Base-by-base conservation (phyloP, 2,888 invertebrate species). In the Tineola bisselliella region DNA sequence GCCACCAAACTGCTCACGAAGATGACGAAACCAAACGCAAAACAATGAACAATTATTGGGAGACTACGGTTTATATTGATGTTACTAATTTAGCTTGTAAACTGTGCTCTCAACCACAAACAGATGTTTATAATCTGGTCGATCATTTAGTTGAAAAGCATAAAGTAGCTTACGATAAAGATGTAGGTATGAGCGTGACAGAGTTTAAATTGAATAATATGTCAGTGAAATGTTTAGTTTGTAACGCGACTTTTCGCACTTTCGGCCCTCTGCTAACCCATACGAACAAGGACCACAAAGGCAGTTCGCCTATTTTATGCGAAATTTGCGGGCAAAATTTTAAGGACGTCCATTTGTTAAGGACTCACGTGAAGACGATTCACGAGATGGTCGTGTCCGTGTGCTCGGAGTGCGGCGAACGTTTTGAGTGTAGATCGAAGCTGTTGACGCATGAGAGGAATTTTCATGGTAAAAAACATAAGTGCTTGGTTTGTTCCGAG, bases 381-480 rank as follows among this genome's bases (percentile, higher is more conserved):
- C 86, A 87, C 65, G 82, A 84, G 15, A 81, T 81, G 62, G 70
- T 71, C 0, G 77, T 78, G 0, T 54, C 79, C 0, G 67, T 81
- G 0, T 88, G 87, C 64, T 70, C 80, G 0, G 82, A 82, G 56
- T 86, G 84, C 61, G 81, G 84, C 0, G 87, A 84, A 56, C 80
- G 81, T 18, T 89, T 89, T 61, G 81, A 87, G 0, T 81, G 86
- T 0, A 72, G 78, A n/a, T 74, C 81, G 0, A 89, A 89, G 52
- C 65, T 88, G 19, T 82, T 79, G 57, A 88, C 83, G 0, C 89
- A 89, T 65, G 80, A 79, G 64, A 79, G 79, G 31, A 79, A 81
- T 44, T 73, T 72, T 8, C 84, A 84, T n/a, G 87, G 88, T 33
- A 88, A 84, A 63, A 88, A 84, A 31, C 88, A 81, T 65, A 86